Evolutionary conservation across 2,113 vertebrate genomes (phyloP).

Genomic region (Gnathonemus echidnorhynchus): DNA sequence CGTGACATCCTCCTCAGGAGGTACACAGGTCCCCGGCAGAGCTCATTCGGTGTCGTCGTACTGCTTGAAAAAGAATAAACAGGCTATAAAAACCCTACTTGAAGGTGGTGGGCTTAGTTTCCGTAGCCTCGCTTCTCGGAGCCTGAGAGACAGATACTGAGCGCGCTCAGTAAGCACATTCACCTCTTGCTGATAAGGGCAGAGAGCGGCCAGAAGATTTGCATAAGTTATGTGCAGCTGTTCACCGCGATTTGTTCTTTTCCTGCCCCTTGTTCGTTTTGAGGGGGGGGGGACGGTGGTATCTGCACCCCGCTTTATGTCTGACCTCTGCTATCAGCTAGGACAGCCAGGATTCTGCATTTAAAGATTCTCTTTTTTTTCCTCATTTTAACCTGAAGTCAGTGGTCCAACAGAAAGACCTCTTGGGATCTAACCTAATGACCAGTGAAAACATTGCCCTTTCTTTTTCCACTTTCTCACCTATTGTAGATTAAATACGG

Average conservation of each 20-base stretch:
- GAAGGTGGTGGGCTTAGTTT: not conserved
- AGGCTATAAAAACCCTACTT: not conserved
- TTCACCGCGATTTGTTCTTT: not conserved
- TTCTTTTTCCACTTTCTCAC: not conserved
- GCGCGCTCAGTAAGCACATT: not conserved
- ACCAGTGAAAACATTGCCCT: not conserved
- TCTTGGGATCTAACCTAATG: not conserved
- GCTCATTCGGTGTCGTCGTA: not conserved
- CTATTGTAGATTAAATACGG: not conserved
- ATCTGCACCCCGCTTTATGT: not conserved
- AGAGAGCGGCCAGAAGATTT: not conserved
- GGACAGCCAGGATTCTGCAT: not conserved
- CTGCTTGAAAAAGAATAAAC: not conserved
- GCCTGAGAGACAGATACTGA: not conserved
- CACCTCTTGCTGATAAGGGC: not conserved
- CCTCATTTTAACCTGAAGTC: not conserved
- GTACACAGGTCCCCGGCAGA: not conserved
- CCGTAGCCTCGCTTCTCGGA: not conserved
- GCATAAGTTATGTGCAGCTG: not conserved
- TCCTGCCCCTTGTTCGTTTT: not conserved
- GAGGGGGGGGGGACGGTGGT: not conserved
- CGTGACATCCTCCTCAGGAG: not conserved
- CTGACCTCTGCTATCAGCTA: not conserved
- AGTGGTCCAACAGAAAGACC: not conserved
- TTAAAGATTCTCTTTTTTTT: not conserved